These are phyloP conservation scores for Pseudopodoces humilis DNA, from an alignment of 2,113 vertebrate genomes.

Conservation along the genomic window DNA sequence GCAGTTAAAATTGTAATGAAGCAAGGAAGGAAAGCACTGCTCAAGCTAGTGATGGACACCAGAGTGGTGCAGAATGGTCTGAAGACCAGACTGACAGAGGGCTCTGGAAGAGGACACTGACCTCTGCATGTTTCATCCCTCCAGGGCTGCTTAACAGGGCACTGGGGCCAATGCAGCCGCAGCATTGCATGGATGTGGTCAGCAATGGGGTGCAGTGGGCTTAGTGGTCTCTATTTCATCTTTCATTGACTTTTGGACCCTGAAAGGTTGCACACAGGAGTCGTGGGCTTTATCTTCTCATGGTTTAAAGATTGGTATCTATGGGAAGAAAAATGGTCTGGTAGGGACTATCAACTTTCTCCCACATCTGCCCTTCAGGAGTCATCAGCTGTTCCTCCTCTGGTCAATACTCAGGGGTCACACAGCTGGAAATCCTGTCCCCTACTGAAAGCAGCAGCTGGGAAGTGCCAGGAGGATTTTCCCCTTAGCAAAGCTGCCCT, in stretches of 20 bases:
- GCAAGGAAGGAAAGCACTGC: not conserved
- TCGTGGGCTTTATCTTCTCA: fast-evolving
- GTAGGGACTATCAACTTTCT: not conserved
- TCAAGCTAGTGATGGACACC: not conserved
- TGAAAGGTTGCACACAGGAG: not conserved
- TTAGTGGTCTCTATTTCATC: not conserved
- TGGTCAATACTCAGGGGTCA: not conserved
- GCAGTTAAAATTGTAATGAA: not conserved
- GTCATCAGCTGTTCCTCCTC: not conserved
- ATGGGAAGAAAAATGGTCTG: fast-evolving
- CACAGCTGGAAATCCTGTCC: not conserved
- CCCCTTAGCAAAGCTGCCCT: not conserved
- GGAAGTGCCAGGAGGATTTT: not conserved
- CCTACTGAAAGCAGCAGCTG: not conserved
- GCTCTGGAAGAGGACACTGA: not conserved
- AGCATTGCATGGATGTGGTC: not conserved
- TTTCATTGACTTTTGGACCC: not conserved
- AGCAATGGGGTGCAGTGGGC: not conserved
- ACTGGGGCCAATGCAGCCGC: not conserved
- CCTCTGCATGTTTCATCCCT: not conserved
- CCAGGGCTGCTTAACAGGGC: fast-evolving
- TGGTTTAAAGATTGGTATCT: not conserved
- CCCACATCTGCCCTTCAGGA: not conserved
- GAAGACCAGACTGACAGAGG: not conserved
- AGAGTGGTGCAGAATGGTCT: not conserved